Evolutionary conservation across 2,113 vertebrate species (phyloP).

Genomic region (Pangasianodon gigas): DNA sequence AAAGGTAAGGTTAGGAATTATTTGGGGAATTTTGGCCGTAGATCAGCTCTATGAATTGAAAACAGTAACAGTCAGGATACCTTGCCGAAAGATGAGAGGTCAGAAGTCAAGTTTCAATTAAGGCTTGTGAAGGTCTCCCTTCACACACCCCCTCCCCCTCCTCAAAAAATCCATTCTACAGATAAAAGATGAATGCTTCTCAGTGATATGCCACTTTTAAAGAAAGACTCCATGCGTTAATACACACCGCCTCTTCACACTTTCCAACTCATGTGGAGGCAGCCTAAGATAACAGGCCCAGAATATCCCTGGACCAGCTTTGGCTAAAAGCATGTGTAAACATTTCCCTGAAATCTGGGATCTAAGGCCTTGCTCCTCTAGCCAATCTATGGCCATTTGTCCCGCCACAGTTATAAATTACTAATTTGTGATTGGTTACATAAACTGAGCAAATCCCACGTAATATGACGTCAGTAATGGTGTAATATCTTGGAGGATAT

Average conservation of each 20-base stretch:
- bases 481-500: constrained; percentile 39
- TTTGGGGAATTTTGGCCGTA: constrained; percentile 12
- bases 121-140: constrained; percentile 51
- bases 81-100: constrained; percentile 56
- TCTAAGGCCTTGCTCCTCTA: constrained; percentile 51
- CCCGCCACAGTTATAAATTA: neutral
- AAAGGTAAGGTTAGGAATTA: neutral
- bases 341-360: constrained; percentile 62
- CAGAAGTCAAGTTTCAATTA: constrained; percentile 66
- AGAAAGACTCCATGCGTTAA: constrained; percentile 23
- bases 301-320: constrained; percentile 63
- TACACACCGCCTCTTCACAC: constrained; percentile 36
- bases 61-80: constrained; percentile 49
- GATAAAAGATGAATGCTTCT: constrained; percentile 43
- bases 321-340: constrained; percentile 67
- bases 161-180: constrained; percentile 17
- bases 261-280: constrained; percentile 43
- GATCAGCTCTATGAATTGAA: constrained; percentile 20
- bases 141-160: constrained; percentile 53
- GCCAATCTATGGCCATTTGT: constrained; percentile 54
- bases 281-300: constrained; percentile 66
- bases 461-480: constrained; percentile 14
- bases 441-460: constrained; percentile 11
- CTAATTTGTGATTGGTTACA: constrained; percentile 3
- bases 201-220: constrained; percentile 5